phyloP scores from a whole-genome alignment of 2,797 vertebrate genomes.

The Melanotaenia pygmaea region DNA sequence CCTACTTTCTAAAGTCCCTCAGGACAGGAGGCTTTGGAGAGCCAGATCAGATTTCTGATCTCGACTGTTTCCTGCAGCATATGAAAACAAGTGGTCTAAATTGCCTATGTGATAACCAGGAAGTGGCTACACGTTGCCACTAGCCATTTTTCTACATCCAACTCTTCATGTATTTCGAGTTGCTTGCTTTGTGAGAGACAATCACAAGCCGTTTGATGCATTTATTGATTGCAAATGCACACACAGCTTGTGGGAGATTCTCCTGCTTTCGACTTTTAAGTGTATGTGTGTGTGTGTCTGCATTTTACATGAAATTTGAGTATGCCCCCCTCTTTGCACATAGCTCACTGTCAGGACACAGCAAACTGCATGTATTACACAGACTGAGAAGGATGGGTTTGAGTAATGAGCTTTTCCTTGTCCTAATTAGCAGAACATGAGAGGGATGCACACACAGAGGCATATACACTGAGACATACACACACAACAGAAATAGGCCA shows the following conservation, averaged over 20 bases:
- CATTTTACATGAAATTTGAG: slow-evolving; percentile 73
- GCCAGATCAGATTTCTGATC: slow-evolving; percentile 83
- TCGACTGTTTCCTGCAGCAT: slow-evolving; percentile 77
- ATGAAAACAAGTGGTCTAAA: slow-evolving; percentile 82
- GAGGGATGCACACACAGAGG: slow-evolving; percentile 69
- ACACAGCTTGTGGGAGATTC: slow-evolving; percentile 25
- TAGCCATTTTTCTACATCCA: slow-evolving; percentile 56
- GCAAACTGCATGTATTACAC: slow-evolving; percentile 82
- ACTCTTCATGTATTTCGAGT: slow-evolving; percentile 35
- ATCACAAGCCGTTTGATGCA: slow-evolving; percentile 31
- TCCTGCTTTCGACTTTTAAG: slow-evolving; percentile 49
- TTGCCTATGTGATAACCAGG: slow-evolving; percentile 78
- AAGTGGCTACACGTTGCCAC: slow-evolving; percentile 64
- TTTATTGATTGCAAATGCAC: slow-evolving; percentile 62
- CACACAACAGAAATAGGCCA: slow-evolving; percentile 81
- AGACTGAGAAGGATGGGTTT: slow-evolving; percentile 86
- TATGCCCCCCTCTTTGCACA: slow-evolving; percentile 62
- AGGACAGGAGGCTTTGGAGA: slow-evolving; percentile 77
- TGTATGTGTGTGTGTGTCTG: slow-evolving; percentile 33
- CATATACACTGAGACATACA: slow-evolving; percentile 46
- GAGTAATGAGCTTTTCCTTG: slow-evolving; percentile 86
- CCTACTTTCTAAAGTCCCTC: slow-evolving; percentile 75
- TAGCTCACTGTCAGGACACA: slow-evolving; percentile 81
- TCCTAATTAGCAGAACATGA: slow-evolving; percentile 85
- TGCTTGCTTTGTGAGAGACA: slow-evolving; percentile 28